phyloP scores from a whole-genome alignment of 2,113 vertebrate genomes.

The Lagopus muta region DNA sequence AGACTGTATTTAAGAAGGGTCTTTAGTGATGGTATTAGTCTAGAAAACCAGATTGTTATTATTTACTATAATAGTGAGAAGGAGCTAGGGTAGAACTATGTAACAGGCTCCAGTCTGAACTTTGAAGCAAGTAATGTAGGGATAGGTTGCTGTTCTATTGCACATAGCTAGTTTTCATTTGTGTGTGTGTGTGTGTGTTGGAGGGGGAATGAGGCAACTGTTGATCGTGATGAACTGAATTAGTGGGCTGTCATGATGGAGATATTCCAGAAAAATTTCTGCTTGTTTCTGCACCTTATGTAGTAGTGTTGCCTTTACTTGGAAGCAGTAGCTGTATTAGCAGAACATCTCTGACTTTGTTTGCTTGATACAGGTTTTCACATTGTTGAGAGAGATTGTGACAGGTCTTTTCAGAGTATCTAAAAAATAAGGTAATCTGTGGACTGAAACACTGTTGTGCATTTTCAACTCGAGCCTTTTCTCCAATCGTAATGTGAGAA shows the following conservation, averaged over 20 bases:
- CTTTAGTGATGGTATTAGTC: neutral
- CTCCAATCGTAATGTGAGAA: accelerated
- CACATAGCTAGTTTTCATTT: neutral
- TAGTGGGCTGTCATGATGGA: neutral
- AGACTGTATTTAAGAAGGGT: neutral
- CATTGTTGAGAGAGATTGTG: neutral
- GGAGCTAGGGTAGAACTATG: neutral
- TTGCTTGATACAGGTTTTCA: neutral
- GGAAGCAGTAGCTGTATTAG: neutral
- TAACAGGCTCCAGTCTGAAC: neutral
- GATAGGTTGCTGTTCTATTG: neutral
- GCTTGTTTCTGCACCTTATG: neutral
- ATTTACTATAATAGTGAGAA: neutral
- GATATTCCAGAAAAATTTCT: neutral
- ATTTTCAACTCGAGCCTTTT: neutral
- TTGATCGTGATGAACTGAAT: neutral
- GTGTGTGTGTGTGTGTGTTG: neutral
- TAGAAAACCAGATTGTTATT: neutral
- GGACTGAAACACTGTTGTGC: neutral
- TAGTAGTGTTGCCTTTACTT: neutral
- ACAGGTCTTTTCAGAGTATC: neutral
- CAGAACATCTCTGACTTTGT: neutral
- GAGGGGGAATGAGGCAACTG: neutral
- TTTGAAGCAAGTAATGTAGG: neutral
- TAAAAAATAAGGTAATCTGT: neutral